Conservation (phyloP, 2,113 vertebrate species). For the Lepidothrix coronata region DNA sequence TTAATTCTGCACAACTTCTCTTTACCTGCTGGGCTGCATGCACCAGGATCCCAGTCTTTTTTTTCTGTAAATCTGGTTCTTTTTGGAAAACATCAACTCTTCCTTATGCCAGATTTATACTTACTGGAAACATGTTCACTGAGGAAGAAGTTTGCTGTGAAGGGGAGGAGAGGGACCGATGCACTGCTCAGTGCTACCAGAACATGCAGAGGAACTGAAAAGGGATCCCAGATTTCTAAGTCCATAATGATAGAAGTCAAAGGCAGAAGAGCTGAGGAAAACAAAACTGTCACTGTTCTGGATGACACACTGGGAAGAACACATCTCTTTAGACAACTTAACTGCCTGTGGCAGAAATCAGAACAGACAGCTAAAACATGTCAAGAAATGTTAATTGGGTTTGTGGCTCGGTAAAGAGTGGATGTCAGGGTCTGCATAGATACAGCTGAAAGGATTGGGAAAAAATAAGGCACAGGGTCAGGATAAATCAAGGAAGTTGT, state of each 20-base stretch:
- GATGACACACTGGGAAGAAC: not conserved
- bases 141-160: not conserved
- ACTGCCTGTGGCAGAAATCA: not conserved
- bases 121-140: not conserved
- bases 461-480: not conserved
- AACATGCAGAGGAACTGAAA: not conserved
- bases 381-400: accelerated
- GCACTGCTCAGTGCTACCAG: not conserved
- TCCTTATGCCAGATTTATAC: not conserved
- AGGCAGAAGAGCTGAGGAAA: not conserved
- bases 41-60: not conserved
- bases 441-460: not conserved
- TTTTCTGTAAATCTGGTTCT: not conserved
- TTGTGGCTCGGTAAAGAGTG: accelerated
- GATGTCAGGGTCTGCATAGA: not conserved
- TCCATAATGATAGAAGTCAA: not conserved
- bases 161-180: not conserved
- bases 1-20: not conserved
- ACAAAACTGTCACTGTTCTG: not conserved
- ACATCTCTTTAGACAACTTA: not conserved
- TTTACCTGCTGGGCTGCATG: not conserved
- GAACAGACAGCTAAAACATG: not conserved
- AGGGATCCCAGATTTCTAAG: not conserved
- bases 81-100: not conserved
- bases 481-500: not conserved